Evolutionary conservation across 2,113 vertebrate genomes (phyloP).

Genomic region (Eubucco bourcierii): DNA sequence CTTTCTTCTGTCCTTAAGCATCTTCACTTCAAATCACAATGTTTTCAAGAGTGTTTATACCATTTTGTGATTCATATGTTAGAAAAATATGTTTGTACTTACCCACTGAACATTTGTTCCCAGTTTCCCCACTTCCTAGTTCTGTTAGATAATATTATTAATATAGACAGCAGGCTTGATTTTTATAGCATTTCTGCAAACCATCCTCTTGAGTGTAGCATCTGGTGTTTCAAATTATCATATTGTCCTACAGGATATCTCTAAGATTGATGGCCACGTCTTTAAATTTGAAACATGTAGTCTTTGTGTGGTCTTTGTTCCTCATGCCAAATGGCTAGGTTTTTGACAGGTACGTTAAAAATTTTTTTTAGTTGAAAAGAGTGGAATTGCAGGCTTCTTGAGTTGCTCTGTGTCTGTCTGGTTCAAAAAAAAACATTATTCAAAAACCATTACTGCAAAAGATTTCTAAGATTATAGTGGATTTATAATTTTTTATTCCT

Average conservation of each 20-base stretch:
- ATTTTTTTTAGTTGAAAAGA: background rate
- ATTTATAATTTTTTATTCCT: too few relatives aligned
- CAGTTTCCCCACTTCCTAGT: background rate
- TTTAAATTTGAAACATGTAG: background rate
- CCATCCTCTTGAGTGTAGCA: background rate
- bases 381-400: background rate
- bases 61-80: background rate
- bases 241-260: background rate
- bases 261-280: background rate
- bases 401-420: background rate
- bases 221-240: background rate
- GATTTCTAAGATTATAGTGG: background rate
- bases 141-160: background rate
- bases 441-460: background rate
- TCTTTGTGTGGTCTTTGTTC: background rate
- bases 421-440: background rate
- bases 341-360: background rate
- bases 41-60: background rate
- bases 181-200: background rate
- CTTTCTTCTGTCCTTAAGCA: background rate
- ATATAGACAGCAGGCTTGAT: background rate
- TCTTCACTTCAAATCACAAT: background rate
- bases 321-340: background rate
- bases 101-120: background rate
- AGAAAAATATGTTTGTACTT: background rate